Conservation (phyloP, 1,140 invertebrate genomes). For the Coboldia fuscipes region DNA sequence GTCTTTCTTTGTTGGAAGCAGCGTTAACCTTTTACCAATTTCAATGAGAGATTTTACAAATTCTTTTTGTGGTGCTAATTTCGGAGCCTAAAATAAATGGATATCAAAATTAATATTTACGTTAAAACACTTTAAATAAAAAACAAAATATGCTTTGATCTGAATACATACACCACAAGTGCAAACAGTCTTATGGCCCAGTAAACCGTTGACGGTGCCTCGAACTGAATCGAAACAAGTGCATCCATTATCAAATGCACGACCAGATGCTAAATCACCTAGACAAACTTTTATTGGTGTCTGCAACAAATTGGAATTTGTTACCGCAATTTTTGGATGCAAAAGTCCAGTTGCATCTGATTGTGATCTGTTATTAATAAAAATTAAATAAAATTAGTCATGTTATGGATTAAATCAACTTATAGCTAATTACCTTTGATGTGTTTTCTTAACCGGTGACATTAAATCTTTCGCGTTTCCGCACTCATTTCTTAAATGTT, state of each 20-base stretch:
- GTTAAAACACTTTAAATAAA: background rate
- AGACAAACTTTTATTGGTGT: slow-evolving; percentile 41
- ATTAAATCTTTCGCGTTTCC: slow-evolving; percentile 25
- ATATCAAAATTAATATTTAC: slow-evolving; percentile 3
- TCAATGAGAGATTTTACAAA: slow-evolving; percentile 70
- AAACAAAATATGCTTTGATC: background rate
- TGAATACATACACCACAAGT: slow-evolving; percentile 40
- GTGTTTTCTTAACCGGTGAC: slow-evolving; percentile 17
- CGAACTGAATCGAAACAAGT: slow-evolving; percentile 43
- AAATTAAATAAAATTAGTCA: background rate
- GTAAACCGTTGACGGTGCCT: slow-evolving; percentile 51
- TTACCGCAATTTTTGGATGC: slow-evolving; percentile 2
- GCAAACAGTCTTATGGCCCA: slow-evolving; percentile 47
- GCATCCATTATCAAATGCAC: slow-evolving; percentile 93
- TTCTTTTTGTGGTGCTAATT: slow-evolving; percentile 65
- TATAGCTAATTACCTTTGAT: slow-evolving; percentile 6
- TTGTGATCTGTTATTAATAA: slow-evolving; percentile 58
- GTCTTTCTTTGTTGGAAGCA: slow-evolving; percentile 82
- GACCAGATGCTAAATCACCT: slow-evolving; percentile 79
- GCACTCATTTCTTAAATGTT: slow-evolving; percentile 15
- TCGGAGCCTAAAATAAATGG: slow-evolving; percentile 38
- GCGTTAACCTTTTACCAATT: slow-evolving; percentile 77
- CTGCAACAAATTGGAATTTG: slow-evolving; percentile 14
- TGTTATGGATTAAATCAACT: background rate
- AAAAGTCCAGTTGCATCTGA: slow-evolving; percentile 64